Evolutionary conservation across 23 tunicate species (phyloP).

Genomic region (Halocynthia aurantium): DNA sequence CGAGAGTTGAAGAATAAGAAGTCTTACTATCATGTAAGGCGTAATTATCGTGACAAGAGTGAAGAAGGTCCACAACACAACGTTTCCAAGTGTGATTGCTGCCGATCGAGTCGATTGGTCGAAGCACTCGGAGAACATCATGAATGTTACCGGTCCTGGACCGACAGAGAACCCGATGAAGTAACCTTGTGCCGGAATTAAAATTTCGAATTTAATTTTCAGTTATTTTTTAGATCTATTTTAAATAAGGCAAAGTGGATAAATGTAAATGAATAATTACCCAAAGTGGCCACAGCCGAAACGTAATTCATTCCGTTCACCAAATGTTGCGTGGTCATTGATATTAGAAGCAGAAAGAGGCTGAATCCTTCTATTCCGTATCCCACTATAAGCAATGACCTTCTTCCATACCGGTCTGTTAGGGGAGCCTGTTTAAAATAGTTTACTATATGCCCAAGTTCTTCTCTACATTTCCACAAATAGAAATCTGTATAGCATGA

Average conservation of each 20-base stretch:
- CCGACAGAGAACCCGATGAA: conserved; percentile 58
- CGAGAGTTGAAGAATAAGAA: no score
- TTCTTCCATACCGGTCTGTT: conserved; percentile 29
- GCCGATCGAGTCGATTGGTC: conserved; percentile 45
- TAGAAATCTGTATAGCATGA: background rate
- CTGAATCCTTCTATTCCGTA: conserved; percentile 8
- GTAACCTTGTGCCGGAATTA: conserved; percentile 8
- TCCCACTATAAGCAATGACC: conserved; percentile 7
- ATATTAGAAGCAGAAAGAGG: conserved; percentile 22
- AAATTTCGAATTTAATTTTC: no score
- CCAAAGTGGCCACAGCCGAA: conserved; percentile 17
- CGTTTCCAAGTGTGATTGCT: conserved; percentile 21
- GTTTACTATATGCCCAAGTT: background rate
- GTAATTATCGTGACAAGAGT: conserved; percentile 1
- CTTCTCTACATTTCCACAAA: background rate
- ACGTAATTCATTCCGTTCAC: conserved; percentile 18
- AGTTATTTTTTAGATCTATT: background rate
- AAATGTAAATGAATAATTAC: conserved; percentile 3
- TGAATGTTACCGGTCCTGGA: conserved; percentile 63
- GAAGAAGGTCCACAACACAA: conserved; percentile 13
- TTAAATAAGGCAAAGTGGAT: background rate
- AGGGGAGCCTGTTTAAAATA: conserved; percentile 5
- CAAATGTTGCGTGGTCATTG: background rate
- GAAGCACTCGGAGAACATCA: conserved; percentile 35
- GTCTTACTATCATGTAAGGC: conserved; percentile 40